These are phyloP conservation scores for Planococcus citri DNA, from an alignment of 1,140 invertebrate genomes.

Conservation along the genomic window DNA sequence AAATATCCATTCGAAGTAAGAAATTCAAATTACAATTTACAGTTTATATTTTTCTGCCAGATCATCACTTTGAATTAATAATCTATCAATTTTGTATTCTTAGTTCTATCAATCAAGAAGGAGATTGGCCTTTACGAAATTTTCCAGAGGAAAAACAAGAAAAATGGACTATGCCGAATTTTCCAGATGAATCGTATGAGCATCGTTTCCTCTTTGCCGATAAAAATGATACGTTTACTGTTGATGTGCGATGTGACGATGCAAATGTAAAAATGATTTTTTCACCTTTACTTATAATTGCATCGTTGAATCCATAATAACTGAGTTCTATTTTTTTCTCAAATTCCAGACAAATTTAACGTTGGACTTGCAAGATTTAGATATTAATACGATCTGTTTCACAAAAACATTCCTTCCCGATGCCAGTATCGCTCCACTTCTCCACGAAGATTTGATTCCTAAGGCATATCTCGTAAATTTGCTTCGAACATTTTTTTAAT, in stretches of 20 bases:
- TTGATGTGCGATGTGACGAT: neutral
- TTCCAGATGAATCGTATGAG: slow-evolving; percentile 6
- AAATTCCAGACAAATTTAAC: neutral
- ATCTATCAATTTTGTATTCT: neutral
- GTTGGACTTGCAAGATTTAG: neutral
- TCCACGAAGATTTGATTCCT: neutral
- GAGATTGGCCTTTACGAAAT: too few species aligned
- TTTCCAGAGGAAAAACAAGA: slow-evolving; percentile 8
- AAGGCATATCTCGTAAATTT: neutral
- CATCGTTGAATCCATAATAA: too few species aligned
- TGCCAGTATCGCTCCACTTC: neutral
- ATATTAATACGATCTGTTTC: neutral
- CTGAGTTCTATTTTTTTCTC: neutral
- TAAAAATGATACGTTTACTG: neutral
- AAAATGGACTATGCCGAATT: neutral
- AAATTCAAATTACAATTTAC: too few species aligned
- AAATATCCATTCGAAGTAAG: neutral
- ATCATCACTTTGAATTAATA: neutral
- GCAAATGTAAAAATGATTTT: neutral
- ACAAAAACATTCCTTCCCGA: neutral
- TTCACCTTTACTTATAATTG: too few species aligned
- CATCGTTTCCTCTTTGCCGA: neutral
- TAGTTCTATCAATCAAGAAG: neutral
- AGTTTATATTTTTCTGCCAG: neutral
- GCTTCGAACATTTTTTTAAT: neutral